Conservation (phyloP, 1,140 invertebrate genomes). For the Lepidurus arcticus region DNA sequence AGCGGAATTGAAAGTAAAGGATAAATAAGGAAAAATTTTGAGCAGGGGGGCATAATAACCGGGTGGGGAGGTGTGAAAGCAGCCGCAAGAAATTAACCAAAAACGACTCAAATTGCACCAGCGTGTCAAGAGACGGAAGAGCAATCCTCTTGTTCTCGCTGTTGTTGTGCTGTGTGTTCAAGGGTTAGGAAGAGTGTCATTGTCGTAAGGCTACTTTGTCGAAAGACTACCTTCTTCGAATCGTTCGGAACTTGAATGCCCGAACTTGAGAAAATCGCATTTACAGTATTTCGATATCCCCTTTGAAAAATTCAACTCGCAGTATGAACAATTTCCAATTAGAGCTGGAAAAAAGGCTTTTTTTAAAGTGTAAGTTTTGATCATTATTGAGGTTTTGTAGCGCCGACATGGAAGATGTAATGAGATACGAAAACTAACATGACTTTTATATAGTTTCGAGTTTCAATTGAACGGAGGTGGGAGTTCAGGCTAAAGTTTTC, state of each 20-base stretch:
- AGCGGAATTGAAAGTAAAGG: slow-evolving; percentile 16
- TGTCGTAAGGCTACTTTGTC: not conserved
- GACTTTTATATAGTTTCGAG: too few species aligned
- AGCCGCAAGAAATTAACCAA: not conserved
- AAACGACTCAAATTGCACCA: not conserved
- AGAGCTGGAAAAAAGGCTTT: too few species aligned
- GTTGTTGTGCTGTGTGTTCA: not conserved
- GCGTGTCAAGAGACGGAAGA: slow-evolving; percentile 6
- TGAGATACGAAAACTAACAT: too few species aligned
- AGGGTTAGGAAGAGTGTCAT: not conserved
- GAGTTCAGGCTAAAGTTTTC: too few species aligned
- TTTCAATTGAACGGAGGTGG: too few species aligned
- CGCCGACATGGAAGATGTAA: too few species aligned
- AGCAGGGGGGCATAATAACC: not conserved
- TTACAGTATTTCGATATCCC: too few species aligned
- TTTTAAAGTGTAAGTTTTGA: too few species aligned
- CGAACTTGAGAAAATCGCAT: not conserved
- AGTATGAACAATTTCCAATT: too few species aligned
- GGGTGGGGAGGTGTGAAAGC: not conserved
- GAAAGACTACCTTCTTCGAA: not conserved
- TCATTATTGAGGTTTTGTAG: too few species aligned
- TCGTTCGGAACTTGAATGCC: not conserved
- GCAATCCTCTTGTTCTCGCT: not conserved
- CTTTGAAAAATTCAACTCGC: too few species aligned
- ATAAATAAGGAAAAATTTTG: not conserved